These are phyloP conservation scores for Drosophila buzzatii DNA, from an alignment of 2,888 invertebrate species.

Conservation along the genomic window DNA sequence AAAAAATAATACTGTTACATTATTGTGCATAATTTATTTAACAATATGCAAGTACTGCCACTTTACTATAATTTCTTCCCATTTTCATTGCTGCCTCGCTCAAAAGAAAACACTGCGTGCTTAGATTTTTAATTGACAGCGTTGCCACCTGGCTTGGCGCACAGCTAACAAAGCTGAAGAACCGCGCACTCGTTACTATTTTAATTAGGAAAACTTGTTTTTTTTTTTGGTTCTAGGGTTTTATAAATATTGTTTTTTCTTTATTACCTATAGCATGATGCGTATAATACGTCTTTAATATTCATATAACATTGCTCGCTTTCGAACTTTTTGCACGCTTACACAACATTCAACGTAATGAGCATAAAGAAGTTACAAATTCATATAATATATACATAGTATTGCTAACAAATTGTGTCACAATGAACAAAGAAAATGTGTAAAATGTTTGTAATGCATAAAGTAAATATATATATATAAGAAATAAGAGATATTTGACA, in stretches of 20 bases:
- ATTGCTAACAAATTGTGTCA: slow-evolving; percentile 48
- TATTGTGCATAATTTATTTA: background rate
- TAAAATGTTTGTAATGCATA: slow-evolving; percentile 27
- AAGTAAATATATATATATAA: slow-evolving; percentile 17
- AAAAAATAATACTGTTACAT: too few relatives aligned
- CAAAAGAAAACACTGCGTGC: background rate
- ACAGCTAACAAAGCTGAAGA: background rate
- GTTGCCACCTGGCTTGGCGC: background rate
- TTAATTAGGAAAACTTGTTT: background rate
- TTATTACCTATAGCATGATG: slow-evolving; percentile 68
- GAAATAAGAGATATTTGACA: slow-evolving; percentile 36
- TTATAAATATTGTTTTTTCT: slow-evolving; percentile 61
- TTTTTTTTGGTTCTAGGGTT: slow-evolving; percentile 18
- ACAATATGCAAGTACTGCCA: background rate
- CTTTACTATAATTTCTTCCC: too few relatives aligned
- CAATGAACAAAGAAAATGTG: slow-evolving; percentile 47
- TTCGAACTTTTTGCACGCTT: slow-evolving; percentile 46
- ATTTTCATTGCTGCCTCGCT: background rate
- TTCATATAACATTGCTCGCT: slow-evolving; percentile 70
- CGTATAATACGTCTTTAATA: slow-evolving; percentile 71
- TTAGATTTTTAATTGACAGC: background rate
- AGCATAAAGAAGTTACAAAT: slow-evolving; percentile 58
- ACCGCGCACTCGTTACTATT: slow-evolving; percentile 5
- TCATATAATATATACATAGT: slow-evolving; percentile 66
- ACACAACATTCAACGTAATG: slow-evolving; percentile 66